Percentiles rank a stretch among this genome's conserved stretches.
Conservation (phyloP, 2,113 vertebrate species). For the Microcebus tavaratra region DNA sequence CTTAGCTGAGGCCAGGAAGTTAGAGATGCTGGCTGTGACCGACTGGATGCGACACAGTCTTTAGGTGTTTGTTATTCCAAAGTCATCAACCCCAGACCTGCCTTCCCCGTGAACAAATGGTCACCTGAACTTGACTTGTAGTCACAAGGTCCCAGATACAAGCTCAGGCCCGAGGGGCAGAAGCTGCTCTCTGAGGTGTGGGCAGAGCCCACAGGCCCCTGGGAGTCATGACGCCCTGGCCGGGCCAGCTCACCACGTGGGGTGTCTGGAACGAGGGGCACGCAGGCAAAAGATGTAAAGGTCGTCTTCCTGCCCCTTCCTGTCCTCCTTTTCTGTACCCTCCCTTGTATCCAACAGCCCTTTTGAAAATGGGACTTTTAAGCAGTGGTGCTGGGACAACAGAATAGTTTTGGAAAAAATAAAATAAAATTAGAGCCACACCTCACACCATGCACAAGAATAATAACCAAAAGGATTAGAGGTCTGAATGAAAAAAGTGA, state of each 20-base stretch:
- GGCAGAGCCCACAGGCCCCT: background rate
- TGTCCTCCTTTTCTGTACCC: background rate
- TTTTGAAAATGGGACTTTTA: background rate
- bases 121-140: background rate
- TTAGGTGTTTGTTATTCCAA: background rate
- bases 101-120: background rate
- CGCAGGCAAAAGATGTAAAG: background rate
- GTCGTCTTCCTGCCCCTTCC: background rate
- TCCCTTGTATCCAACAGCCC: background rate
- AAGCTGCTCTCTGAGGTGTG: background rate
- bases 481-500: background rate
- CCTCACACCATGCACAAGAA: background rate
- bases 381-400: background rate
- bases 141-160: background rate
- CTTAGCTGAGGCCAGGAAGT: background rate
- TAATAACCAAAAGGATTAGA: background rate
- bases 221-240: background rate
- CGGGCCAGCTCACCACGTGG: background rate
- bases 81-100: background rate
- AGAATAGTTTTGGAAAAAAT: background rate
- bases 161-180: background rate
- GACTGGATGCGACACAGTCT: background rate
- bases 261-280: background rate
- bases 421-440: constrained; percentile 26
- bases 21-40: background rate